Evolutionary conservation across 2,797 vertebrate genomes (phyloP).

Genomic region (Sternarchorhynchus goeldii): DNA sequence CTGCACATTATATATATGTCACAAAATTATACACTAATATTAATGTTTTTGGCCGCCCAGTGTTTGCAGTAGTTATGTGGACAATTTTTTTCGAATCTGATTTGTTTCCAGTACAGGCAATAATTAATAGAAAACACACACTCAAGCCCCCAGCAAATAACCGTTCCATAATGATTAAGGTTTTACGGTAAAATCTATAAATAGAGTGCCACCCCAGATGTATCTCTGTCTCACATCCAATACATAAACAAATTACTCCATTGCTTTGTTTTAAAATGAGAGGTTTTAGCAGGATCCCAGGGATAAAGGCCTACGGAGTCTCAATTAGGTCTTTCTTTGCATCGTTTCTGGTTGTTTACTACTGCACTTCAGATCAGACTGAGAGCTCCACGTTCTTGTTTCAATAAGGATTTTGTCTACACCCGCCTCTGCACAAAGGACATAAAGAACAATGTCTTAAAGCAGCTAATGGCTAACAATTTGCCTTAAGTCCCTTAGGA

Average conservation of each 20-base stretch:
- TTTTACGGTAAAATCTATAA: conserved; percentile 19
- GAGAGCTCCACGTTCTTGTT: conserved; percentile 28
- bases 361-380: conserved; percentile 70
- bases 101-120: conserved; percentile 12
- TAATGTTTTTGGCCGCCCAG: not conserved
- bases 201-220: conserved; percentile 45
- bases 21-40: conserved; percentile 18
- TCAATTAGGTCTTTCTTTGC: conserved; percentile 57
- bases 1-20: conserved; percentile 21
- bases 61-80: conserved; percentile 27
- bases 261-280: conserved; percentile 67
- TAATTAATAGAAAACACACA: conserved; percentile 31
- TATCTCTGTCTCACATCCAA: conserved; percentile 13
- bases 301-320: conserved; percentile 41
- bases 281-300: conserved; percentile 76
- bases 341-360: conserved; percentile 70
- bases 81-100: conserved; percentile 18
- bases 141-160: conserved; percentile 20
- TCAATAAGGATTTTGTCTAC: conserved; percentile 48
- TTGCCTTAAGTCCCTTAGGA: too few species aligned
- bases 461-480: not conserved
- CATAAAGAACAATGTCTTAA: conserved; percentile 25
- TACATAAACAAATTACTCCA: conserved; percentile 37
- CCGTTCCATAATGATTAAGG: conserved; percentile 42
- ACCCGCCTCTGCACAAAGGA: conserved; percentile 37